phyloP scores from a whole-genome alignment of 2,888 invertebrate genomes.

The Melanostoma mellinum region DNA sequence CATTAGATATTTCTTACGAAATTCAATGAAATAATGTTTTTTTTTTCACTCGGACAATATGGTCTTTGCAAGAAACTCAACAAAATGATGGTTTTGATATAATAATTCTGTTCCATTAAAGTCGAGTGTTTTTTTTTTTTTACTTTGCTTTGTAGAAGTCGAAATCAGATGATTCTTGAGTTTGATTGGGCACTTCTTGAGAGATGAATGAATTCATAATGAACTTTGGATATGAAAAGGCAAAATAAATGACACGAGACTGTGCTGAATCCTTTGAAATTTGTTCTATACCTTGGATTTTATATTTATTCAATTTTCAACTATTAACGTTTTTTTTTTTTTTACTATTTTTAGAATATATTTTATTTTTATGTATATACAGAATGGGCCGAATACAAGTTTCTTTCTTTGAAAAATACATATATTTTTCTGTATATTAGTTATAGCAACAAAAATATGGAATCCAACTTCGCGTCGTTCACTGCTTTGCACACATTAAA shows the following conservation, averaged over 20 bases:
- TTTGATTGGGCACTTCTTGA: conserved; percentile 18
- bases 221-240: background rate
- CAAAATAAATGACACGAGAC: background rate
- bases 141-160: conserved; percentile 9
- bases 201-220: conserved; percentile 30
- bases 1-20: conserved; percentile 26
- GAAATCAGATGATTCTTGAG: conserved; percentile 30
- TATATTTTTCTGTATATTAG: no score
- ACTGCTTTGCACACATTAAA: no score
- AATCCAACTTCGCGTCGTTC: no score
- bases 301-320: conserved; percentile 27
- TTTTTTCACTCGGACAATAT: conserved; percentile 18
- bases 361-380: no score
- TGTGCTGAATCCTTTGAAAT: no score
- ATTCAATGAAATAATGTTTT: conserved; percentile 37
- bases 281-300: background rate
- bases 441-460: no score
- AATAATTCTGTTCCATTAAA: conserved; percentile 10
- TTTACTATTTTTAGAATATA: background rate
- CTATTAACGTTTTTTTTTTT: no score
- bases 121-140: background rate
- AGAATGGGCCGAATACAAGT: no score
- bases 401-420: no score
- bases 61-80: background rate
- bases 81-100: conserved; percentile 22